These are phyloP conservation scores for Rhincodon typus DNA, from an alignment of 2,797 vertebrate genomes.

Conservation along the genomic window DNA sequence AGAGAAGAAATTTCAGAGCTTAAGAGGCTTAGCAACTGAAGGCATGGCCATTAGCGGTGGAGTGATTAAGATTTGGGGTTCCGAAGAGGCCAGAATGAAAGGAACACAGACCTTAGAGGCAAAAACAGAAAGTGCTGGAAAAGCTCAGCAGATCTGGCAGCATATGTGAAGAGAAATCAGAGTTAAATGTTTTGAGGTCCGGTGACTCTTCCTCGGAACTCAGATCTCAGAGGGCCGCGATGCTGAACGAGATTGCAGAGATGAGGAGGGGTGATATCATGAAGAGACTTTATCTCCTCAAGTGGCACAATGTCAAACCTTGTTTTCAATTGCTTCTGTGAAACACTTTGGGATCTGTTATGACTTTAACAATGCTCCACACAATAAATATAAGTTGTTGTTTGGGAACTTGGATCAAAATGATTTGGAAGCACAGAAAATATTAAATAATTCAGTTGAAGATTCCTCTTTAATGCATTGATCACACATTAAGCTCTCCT, in stretches of 20 bases:
- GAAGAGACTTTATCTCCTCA: not conserved
- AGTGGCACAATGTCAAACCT: not conserved
- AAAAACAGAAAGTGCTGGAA: too few relatives aligned
- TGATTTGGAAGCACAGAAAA: not conserved
- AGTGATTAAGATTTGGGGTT: not conserved
- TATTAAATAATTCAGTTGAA: slow-evolving; percentile 23
- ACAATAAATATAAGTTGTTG: not conserved
- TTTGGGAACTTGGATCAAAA: not conserved
- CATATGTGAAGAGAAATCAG: too few relatives aligned
- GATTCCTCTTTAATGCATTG: slow-evolving; percentile 20
- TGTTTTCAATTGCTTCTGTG: not conserved
- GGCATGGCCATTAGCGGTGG: too few relatives aligned
- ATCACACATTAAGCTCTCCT: not conserved
- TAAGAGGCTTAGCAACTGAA: too few relatives aligned
- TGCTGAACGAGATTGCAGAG: too few relatives aligned
- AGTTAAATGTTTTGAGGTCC: too few relatives aligned
- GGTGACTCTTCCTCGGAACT: too few relatives aligned
- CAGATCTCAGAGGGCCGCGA: too few relatives aligned
- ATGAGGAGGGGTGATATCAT: too few relatives aligned
- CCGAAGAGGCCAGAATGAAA: not conserved
- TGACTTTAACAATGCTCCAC: not conserved
- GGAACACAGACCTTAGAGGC: too few relatives aligned
- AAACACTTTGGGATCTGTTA: not conserved
- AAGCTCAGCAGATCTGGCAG: too few relatives aligned
- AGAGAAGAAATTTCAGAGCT: too few relatives aligned